phyloP scores from a whole-genome alignment of 1,140 invertebrate genomes.

The Vanessa atalanta region DNA sequence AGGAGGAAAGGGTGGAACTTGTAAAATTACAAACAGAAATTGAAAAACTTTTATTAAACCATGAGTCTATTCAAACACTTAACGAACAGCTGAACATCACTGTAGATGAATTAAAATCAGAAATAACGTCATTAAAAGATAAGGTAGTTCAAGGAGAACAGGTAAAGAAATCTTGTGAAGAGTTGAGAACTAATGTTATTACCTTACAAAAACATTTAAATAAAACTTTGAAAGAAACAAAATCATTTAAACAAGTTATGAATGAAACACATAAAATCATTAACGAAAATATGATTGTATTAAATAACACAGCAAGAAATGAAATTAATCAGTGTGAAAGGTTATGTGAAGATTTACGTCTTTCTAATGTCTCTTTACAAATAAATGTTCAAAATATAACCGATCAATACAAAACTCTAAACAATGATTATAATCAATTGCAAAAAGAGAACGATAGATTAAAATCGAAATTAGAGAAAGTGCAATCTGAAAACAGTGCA shows the following conservation, averaged over 20 bases:
- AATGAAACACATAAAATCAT: constrained; percentile 31
- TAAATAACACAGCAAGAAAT: constrained; percentile 36
- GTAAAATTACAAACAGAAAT: constrained; percentile 74
- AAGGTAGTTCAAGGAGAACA: constrained; percentile 39
- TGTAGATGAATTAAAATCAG: constrained; percentile 51
- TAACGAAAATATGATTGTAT: constrained; percentile 44
- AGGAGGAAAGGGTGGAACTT: constrained; percentile 76
- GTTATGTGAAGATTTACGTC: constrained; percentile 44
- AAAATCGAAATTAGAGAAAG: constrained; percentile 36
- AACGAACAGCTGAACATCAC: constrained; percentile 55
- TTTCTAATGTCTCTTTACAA: constrained; percentile 45
- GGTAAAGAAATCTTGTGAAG: constrained; percentile 35
- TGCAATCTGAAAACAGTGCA: constrained; percentile 36
- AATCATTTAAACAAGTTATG: constrained; percentile 45
- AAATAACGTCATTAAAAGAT: constrained; percentile 48
- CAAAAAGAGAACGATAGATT: constrained; percentile 48
- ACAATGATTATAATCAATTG: constrained; percentile 41
- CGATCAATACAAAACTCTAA: constrained; percentile 39
- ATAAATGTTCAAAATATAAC: constrained; percentile 40
- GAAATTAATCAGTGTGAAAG: constrained; percentile 35
- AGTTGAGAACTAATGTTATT: constrained; percentile 43
- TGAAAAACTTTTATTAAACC: constrained; percentile 70
- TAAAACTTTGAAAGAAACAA: constrained; percentile 50
- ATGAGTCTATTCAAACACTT: constrained; percentile 63
- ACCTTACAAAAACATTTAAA: constrained; percentile 44